These are phyloP conservation scores for Bryconaethiops microstoma DNA, from an alignment of 2,797 vertebrate species.

Conservation along the genomic window DNA sequence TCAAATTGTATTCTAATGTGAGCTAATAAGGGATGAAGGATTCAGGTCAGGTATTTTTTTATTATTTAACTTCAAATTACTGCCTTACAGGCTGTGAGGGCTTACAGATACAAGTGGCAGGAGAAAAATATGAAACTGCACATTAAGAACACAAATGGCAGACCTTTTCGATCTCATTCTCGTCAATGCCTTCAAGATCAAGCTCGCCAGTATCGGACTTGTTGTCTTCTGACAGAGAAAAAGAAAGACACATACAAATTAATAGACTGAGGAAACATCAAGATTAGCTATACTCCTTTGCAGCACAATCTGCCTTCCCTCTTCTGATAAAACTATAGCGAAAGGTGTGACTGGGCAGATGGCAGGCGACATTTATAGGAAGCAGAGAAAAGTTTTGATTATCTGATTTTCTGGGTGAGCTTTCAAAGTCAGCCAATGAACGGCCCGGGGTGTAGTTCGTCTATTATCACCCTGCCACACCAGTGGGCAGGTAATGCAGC, in stretches of 20 bases:
- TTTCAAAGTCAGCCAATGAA: slow-evolving; percentile 29
- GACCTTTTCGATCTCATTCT: slow-evolving; percentile 94
- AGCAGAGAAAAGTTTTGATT: slow-evolving; percentile 30
- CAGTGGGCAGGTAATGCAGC: slow-evolving; percentile 40
- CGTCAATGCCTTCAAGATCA: slow-evolving; percentile 93
- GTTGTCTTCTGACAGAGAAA: slow-evolving; percentile 69
- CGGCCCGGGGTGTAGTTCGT: slow-evolving; percentile 26
- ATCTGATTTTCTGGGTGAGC: slow-evolving; percentile 33
- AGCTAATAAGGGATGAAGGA: slow-evolving; percentile 10
- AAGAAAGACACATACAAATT: slow-evolving; percentile 22
- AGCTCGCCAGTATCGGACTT: slow-evolving; percentile 83
- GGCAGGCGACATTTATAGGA: slow-evolving; percentile 37
- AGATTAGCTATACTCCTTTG: slow-evolving; percentile 22
- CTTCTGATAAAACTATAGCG: slow-evolving; percentile 25
- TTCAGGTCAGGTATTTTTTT: slow-evolving; percentile 16
- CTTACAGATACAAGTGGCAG: slow-evolving; percentile 1
- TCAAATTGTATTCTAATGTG: slow-evolving; percentile 26
- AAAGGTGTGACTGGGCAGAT: slow-evolving; percentile 24
- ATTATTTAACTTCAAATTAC: slow-evolving; percentile 33
- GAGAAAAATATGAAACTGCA: slow-evolving; percentile 1
- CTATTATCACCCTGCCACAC: slow-evolving; percentile 38
- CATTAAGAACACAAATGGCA: slow-evolving; percentile 31
- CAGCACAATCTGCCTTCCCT: slow-evolving; percentile 1
- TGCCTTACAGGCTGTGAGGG: slow-evolving; percentile 26
- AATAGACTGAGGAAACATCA: slow-evolving; percentile 6